phyloP scores from a whole-genome alignment of 1,140 invertebrate species.

The Subanguina moxae region DNA sequence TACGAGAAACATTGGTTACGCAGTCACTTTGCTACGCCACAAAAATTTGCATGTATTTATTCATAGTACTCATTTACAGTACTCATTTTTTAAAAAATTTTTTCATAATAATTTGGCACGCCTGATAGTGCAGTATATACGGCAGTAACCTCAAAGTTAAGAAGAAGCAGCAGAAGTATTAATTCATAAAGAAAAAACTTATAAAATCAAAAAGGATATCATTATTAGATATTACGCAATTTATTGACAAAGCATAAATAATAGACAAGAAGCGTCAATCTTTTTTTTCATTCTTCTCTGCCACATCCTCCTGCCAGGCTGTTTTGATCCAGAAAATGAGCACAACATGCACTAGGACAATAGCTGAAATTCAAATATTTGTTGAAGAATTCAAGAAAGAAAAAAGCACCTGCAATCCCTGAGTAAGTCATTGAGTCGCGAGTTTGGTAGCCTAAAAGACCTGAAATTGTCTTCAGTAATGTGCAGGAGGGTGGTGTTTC shows the following conservation, averaged over 20 bases:
- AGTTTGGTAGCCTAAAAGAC: constrained; percentile 30
- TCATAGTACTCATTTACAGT: too few species aligned
- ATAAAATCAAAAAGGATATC: background rate
- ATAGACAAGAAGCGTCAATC: background rate
- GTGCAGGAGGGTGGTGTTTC: too few species aligned
- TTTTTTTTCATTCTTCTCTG: constrained; percentile 23
- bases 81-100: too few species aligned
- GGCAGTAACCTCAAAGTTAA: background rate
- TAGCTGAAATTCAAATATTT: constrained; percentile 12
- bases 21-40: too few species aligned
- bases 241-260: constrained; percentile 9
- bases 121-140: too few species aligned
- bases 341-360: constrained; percentile 43
- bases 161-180: background rate
- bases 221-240: background rate
- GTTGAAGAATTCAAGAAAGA: background rate
- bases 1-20: too few species aligned
- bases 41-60: too few species aligned
- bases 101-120: too few species aligned
- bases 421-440: constrained; percentile 44
- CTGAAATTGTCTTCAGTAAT: constrained; percentile 26
- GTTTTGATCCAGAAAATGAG: constrained; percentile 35
- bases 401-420: constrained; percentile 5
- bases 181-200: background rate
- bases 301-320: constrained; percentile 20